Percentiles rank a stretch among this genome's conserved stretches.
Evolutionary conservation across 1,140 invertebrate species (phyloP).

Genomic region (Stratiolaelaps scimitus): DNA sequence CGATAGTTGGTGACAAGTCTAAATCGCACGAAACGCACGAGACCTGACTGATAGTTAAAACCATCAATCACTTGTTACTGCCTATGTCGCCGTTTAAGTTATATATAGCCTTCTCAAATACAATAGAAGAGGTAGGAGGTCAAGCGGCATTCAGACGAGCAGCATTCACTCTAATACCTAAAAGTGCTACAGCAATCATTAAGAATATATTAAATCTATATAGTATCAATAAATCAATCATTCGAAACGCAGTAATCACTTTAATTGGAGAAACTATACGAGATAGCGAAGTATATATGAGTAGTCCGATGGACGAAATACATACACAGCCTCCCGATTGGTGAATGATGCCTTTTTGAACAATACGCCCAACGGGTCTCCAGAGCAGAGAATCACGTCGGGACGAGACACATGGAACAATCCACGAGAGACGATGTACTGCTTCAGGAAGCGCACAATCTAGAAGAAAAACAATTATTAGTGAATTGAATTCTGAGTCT

Average conservation of each 20-base stretch:
- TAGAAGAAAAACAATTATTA: not conserved
- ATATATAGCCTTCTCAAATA: no score
- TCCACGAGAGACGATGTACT: constrained; percentile 3
- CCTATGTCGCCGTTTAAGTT: not conserved
- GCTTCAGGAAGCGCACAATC: constrained; percentile 3
- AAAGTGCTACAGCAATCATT: no score
- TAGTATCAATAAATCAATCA: no score
- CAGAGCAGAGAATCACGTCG: constrained; percentile 1
- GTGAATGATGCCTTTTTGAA: constrained; percentile 18
- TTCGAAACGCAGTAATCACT: no score
- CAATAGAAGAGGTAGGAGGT: no score
- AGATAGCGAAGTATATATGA: no score
- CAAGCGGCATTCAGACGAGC: not conserved
- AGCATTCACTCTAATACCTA: not conserved
- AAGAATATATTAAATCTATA: no score
- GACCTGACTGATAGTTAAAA: not conserved
- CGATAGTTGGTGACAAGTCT: not conserved
- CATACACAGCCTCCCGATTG: constrained; percentile 26
- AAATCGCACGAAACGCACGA: not conserved
- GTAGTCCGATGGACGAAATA: not conserved
- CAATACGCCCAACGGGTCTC: not conserved
- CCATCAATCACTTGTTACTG: not conserved
- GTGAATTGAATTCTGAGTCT: not conserved
- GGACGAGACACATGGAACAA: constrained; percentile 2
- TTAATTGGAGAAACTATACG: no score